Evolutionary conservation across 2,888 invertebrate species (phyloP), one percentile per base, ranked within the genome.

Genomic region (Vandiemenella viatica): DNA sequence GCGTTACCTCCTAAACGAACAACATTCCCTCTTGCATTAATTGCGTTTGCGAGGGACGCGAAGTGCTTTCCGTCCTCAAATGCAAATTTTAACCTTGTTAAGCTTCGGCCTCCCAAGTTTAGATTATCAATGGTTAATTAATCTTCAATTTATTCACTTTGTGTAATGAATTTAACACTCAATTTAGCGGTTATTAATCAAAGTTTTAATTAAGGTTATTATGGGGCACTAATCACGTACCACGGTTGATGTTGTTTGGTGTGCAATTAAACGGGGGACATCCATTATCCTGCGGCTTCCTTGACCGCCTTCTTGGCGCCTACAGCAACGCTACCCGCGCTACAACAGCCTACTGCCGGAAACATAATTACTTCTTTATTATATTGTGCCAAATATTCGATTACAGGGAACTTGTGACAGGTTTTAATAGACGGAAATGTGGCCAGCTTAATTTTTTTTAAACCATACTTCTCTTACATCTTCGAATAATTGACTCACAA

Each of bases 161-260:
- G 54, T 52, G 52, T 67, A 67, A 67, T 66, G 64, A 66, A 67
- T 66, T 67, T 67, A 67, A 66, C 67, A 65, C 66, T 66, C 71
- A 71, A 72, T 72, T 72, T 70, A 67, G 69, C 66, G 69, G 68
- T 70, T 70, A 70, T 71, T 71, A 71, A 71, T 71, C 69, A 69
- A 71, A 70, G 68, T 71, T 71, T 70, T 70, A 70, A 72, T 71
- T 68, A 69, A 68, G 65, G 53, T 55, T 53, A 55, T 56, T 56
- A 56, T 53, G 50, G 44, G 46, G 56, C 54, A 52, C 55, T 55
- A 55, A 56, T 55, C 52, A 54, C 62, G 61, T 45, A 48, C 51
- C n/a, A n/a, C n/a, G n/a, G n/a, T 45, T 49, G 49, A 53, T 48
- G 53, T 53, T 52, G 52, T 53, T 50, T 50, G 50, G 49, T 41